Evolutionary conservation across 2,113 vertebrate species (phyloP), one percentile per base, ranked within the genome.

Genomic region (Lamprologus speciosus): DNA sequence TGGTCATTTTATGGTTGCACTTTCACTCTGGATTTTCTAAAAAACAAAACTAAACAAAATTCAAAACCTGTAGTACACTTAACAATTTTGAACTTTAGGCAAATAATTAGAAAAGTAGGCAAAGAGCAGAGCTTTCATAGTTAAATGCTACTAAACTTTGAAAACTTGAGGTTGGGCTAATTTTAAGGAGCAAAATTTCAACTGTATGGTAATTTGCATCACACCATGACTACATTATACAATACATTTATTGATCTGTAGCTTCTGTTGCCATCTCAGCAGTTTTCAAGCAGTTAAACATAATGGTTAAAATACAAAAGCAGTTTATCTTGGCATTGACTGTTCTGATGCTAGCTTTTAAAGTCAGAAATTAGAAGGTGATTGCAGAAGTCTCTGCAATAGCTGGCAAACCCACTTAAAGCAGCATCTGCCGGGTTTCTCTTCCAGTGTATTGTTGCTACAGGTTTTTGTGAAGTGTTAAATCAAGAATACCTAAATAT

Each of bases 251-350:
- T 83, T 80, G 10, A 70, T 87, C 78, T 81, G 47, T 47, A 73
- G 42, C 16, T 28, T 54, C 60, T 37, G 35, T 50, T 58, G 21
- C 23, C 26, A 50, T 89, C 11, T 84, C 35, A 70, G 87, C 45
- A 85, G 45, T 51, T 78, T 78, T 19, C 42, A 78, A 78, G 26
- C 45, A 37, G 51, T 84, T 73, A 85, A 55, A 91, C 89, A 94
- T 23, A 92, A 92, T 90, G 81, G 54, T 88, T 93, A 81, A 81
- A 89, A 89, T 92, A 93, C 33, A 95, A 94, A 94, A 81, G 40
- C 23, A 60, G 19, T 82, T 85, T 14, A 55, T 80, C 91, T 94
- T 94, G 92, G 92, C 92, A 63, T 93, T 26, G 86, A 92, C 91
- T 92, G 87, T 70, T 88, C 17, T 63, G 37, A 65, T 73, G 79